Percentiles rank a stretch among this genome's conserved stretches.
Evolutionary conservation across 2,113 vertebrate species (phyloP).

Genomic region (Oceanites oceanicus): DNA sequence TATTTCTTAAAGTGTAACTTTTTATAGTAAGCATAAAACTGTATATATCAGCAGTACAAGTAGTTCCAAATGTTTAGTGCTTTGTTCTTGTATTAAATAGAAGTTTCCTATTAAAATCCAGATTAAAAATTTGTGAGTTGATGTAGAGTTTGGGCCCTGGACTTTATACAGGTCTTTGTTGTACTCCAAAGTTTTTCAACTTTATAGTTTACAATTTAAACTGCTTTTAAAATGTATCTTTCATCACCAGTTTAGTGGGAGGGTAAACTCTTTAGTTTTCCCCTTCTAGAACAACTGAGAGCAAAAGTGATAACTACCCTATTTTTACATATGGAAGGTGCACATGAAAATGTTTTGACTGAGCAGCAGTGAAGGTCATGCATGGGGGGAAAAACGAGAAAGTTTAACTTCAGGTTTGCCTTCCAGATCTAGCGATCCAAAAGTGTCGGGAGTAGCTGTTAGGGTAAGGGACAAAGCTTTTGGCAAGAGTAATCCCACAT

Average conservation of each 20-base stretch:
- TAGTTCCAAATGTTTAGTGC: background rate
- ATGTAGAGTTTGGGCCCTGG: background rate
- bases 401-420: background rate
- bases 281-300: background rate
- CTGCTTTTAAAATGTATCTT: background rate
- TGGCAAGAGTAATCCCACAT: background rate
- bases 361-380: background rate
- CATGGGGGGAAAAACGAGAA: background rate
- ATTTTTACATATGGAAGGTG: background rate
- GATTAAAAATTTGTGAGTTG: background rate
- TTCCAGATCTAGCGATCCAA: background rate
- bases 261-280: background rate
- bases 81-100: background rate
- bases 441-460: background rate
- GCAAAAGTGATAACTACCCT: background rate
- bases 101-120: background rate
- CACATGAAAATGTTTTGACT: background rate
- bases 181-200: background rate
- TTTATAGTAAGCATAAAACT: background rate
- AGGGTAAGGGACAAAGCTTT: background rate
- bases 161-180: background rate
- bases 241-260: background rate
- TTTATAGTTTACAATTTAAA: slow-evolving; percentile 6
- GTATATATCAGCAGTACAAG: background rate
- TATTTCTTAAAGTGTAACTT: background rate